Percentiles rank a stretch among this genome's conserved stretches.
Evolutionary conservation across 2,888 invertebrate genomes (phyloP).

Genomic region (Entomobrya proxima): DNA sequence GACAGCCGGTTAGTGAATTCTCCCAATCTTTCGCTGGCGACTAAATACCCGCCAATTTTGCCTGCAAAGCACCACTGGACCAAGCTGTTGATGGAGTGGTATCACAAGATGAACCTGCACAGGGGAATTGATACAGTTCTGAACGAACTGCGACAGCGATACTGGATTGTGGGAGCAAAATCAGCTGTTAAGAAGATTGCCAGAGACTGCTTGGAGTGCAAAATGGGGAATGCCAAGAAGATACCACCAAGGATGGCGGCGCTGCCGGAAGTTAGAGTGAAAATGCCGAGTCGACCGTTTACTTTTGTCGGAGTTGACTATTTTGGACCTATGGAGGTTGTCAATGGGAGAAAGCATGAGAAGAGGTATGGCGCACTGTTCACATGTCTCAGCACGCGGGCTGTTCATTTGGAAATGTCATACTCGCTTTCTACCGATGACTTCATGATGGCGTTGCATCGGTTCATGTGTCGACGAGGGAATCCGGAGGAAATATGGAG

Average conservation of each 20-base stretch:
- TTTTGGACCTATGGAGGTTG: conserved; percentile 34
- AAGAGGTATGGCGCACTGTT: conserved; percentile 12
- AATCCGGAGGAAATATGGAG: not conserved
- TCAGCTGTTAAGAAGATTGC: not conserved
- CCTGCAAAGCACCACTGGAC: not conserved
- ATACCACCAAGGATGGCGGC: not conserved
- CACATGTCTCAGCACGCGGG: conserved; percentile 17
- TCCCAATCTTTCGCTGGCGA: not conserved
- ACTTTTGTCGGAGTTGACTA: conserved; percentile 37
- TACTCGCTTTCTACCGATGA: not conserved
- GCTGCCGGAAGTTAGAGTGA: not conserved
- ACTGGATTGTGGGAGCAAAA: conserved; percentile 27
- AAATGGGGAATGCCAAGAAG: not conserved
- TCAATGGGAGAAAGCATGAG: not conserved
- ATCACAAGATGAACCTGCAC: not conserved
- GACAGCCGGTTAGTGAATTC: not conserved
- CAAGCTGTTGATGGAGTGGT: not conserved
- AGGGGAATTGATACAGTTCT: not conserved
- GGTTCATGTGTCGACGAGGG: conserved; percentile 5
- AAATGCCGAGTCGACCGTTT: not conserved
- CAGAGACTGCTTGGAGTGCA: not conserved
- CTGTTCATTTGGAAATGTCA: conserved; percentile 37
- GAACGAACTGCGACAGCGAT: conserved; percentile 24
- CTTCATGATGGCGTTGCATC: conserved; percentile 56
- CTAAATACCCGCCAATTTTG: not conserved